Evolutionary conservation across 2,888 invertebrate genomes (phyloP).

Genomic region (Lepidonotus clava): DNA sequence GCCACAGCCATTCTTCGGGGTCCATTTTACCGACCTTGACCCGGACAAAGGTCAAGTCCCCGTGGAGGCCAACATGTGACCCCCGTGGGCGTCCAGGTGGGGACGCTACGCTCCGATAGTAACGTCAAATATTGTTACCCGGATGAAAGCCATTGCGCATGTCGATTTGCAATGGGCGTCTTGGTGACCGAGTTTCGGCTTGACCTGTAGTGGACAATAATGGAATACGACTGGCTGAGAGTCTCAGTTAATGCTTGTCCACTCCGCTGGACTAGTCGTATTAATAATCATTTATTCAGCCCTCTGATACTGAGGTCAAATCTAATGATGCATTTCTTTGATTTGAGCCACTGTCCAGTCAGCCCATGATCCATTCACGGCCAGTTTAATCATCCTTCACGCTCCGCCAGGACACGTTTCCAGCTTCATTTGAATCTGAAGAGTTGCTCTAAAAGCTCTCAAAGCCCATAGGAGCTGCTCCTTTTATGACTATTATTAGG

Average conservation of each 20-base stretch:
- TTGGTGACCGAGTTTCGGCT: neutral
- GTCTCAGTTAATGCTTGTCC: neutral
- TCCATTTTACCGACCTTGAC: slow-evolving; percentile 33
- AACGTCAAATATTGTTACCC: slow-evolving; percentile 45
- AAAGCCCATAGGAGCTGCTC: neutral
- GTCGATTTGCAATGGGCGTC: neutral
- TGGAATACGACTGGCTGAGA: neutral
- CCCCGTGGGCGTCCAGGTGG: slow-evolving; percentile 28
- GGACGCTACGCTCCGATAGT: neutral
- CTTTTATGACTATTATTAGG: neutral
- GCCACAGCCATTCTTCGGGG: neutral
- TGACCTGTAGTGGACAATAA: neutral
- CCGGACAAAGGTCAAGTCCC: neutral
- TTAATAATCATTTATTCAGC: slow-evolving; percentile 7
- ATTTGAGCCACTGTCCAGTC: neutral
- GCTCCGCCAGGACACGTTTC: neutral
- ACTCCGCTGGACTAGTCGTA: neutral
- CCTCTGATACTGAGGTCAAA: neutral
- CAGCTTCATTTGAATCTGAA: no score
- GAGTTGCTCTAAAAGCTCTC: neutral
- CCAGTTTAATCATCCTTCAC: neutral
- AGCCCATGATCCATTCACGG: neutral
- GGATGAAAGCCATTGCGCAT: slow-evolving; percentile 13
- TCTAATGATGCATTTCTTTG: slow-evolving; percentile 8
- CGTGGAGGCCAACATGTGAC: slow-evolving; percentile 30